Evolutionary conservation across 2,797 vertebrate genomes (phyloP).

Genomic region (Thalassophryne amazonica): DNA sequence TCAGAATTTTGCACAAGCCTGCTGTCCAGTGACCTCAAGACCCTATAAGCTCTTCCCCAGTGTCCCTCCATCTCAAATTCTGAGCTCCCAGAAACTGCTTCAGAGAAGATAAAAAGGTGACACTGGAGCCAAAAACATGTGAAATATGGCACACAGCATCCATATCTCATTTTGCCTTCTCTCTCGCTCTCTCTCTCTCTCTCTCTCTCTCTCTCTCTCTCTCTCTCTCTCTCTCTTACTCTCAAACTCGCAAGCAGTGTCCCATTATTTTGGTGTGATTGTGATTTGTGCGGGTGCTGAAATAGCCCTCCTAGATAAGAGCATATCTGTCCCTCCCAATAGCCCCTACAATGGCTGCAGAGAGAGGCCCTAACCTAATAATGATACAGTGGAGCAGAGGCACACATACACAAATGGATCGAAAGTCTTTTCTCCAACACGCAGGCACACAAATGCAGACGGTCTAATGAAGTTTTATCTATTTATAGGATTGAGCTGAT

Average conservation of each 20-base stretch:
- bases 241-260: constrained; percentile 4
- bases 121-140: constrained; percentile 16
- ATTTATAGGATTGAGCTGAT: constrained; percentile 81
- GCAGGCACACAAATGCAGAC: constrained; percentile 41
- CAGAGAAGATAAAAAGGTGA: too few species aligned
- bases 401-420: constrained; percentile 40
- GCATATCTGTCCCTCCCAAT: constrained; percentile 73
- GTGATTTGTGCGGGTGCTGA: constrained; percentile 75
- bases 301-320: constrained; percentile 76
- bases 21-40: too few species aligned
- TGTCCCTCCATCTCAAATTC: too few species aligned
- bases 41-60: too few species aligned
- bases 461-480: constrained; percentile 75
- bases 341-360: constrained; percentile 68
- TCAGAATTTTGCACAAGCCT: too few species aligned
- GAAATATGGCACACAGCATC: constrained; percentile 18
- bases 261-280: constrained; percentile 62
- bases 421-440: constrained; percentile 42
- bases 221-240: background rate
- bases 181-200: background rate
- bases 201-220: background rate
- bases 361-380: constrained; percentile 75
- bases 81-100: too few species aligned
- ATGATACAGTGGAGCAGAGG: constrained; percentile 63
- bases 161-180: background rate